These are phyloP conservation scores for Drosophila demipolita DNA, from an alignment of 2,888 invertebrate genomes.

Conservation along the genomic window DNA sequence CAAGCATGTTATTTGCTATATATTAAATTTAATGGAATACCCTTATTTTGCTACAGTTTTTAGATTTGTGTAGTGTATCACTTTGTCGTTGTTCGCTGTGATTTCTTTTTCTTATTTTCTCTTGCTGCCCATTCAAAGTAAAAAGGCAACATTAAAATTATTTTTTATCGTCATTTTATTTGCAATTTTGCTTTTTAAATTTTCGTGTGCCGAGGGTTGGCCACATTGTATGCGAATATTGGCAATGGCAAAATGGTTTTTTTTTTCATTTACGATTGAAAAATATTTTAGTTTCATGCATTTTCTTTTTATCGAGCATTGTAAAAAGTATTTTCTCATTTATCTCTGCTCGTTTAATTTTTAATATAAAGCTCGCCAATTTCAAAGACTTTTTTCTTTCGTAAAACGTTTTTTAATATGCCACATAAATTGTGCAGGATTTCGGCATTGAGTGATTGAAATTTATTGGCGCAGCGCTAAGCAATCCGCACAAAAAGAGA, in stretches of 20 bases:
- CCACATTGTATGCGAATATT: conserved; percentile 44
- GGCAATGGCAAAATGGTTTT: conserved; percentile 30
- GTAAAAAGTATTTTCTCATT: conserved; percentile 59
- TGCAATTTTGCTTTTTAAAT: conserved; percentile 59
- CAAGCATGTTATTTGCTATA: neutral
- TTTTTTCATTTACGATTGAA: conserved; percentile 54
- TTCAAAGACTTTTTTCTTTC: conserved; percentile 37
- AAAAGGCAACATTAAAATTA: conserved; percentile 77
- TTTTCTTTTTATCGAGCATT: conserved; percentile 53
- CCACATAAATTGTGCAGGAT: conserved; percentile 71
- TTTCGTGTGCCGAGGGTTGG: conserved; percentile 45
- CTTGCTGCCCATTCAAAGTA: conserved; percentile 56
- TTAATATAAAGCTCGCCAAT: conserved; percentile 53
- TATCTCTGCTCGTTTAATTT: conserved; percentile 71
- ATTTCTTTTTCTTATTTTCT: neutral
- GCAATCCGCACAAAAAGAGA: conserved; percentile 23
- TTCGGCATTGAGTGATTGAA: conserved; percentile 62
- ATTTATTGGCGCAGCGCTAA: conserved; percentile 57
- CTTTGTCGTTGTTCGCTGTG: neutral
- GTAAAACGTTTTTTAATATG: conserved; percentile 74
- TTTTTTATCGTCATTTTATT: conserved; percentile 77
- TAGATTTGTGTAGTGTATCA: conserved; percentile 29
- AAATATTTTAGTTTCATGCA: conserved; percentile 64
- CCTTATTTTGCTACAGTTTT: neutral
- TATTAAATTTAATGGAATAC: neutral